phyloP scores from a whole-genome alignment of 2,113 vertebrate species.

The Paraplagusia blochii region DNA sequence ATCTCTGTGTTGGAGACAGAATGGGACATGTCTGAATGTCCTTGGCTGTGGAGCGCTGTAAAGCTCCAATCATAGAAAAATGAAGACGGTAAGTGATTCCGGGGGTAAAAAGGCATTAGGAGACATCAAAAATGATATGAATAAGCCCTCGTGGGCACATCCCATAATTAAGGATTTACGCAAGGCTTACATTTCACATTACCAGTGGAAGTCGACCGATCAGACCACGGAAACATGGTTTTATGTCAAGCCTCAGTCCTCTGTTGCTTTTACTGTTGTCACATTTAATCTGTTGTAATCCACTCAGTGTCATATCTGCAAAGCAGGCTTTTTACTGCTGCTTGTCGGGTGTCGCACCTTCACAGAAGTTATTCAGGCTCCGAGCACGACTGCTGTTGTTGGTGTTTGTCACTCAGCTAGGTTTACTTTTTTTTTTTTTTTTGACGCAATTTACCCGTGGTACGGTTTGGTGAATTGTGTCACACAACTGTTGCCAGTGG shows the following conservation, averaged over 20 bases:
- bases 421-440: too few relatives aligned
- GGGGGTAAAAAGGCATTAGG: constrained; percentile 36
- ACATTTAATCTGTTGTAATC: constrained; percentile 75
- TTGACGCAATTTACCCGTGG: constrained; percentile 37
- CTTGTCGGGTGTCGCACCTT: constrained; percentile 48
- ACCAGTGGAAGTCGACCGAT: constrained; percentile 50
- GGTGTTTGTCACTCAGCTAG: constrained; percentile 51
- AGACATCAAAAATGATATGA: constrained; percentile 54
- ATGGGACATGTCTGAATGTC: constrained; percentile 8
- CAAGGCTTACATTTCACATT: constrained; percentile 52
- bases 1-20: constrained; percentile 20
- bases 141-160: constrained; percentile 42
- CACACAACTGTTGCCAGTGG: constrained; percentile 39
- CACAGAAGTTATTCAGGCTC: constrained; percentile 30
- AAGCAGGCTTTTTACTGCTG: constrained; percentile 55
- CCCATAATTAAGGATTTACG: constrained; percentile 68
- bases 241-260: constrained; percentile 57
- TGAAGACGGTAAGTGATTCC: constrained; percentile 39
- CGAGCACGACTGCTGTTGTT: constrained; percentile 26
- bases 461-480: constrained; percentile 49
- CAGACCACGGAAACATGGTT: constrained; percentile 34
- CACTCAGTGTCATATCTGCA: constrained; percentile 74
- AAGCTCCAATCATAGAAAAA: constrained; percentile 31
- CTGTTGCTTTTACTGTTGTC: constrained; percentile 63
- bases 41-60: constrained; percentile 1